phyloP scores from a whole-genome alignment of 2,113 vertebrate genomes.

The Thryonomys swinderianus region DNA sequence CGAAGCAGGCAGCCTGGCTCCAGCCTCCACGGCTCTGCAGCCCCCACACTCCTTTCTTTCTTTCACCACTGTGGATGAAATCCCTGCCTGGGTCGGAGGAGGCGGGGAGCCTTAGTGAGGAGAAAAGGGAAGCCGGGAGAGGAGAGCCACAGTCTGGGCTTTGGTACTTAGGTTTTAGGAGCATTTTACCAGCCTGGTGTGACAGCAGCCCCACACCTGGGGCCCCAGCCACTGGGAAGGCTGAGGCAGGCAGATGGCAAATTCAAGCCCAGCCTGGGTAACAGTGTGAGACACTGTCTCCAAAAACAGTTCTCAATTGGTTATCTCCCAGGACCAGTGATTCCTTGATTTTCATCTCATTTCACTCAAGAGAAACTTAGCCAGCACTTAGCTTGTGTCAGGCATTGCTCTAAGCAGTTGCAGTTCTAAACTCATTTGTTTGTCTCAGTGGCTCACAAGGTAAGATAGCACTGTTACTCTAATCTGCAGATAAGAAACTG shows the following conservation, averaged over 20 bases:
- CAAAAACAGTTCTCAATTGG: background rate
- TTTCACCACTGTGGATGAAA: background rate
- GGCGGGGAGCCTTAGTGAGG: background rate
- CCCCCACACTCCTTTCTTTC: background rate
- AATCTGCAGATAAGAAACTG: conserved; percentile 16
- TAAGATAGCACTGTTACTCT: background rate
- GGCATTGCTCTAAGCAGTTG: background rate
- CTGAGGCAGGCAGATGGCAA: background rate
- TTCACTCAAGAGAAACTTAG: background rate
- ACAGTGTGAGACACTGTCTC: background rate
- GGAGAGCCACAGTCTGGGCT: background rate
- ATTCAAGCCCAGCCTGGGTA: background rate
- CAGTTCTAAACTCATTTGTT: background rate
- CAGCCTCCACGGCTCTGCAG: background rate
- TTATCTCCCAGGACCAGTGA: background rate
- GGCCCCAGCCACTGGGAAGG: background rate
- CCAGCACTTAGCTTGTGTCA: background rate
- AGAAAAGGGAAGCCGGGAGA: background rate
- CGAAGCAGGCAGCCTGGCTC: background rate
- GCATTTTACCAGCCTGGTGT: background rate
- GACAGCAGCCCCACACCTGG: background rate
- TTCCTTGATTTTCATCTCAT: background rate
- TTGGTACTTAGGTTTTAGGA: background rate
- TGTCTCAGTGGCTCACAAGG: background rate
- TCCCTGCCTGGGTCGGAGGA: background rate